Base-by-base conservation (phyloP, 2,888 invertebrate genomes). In the Perithous albicinctus region DNA sequence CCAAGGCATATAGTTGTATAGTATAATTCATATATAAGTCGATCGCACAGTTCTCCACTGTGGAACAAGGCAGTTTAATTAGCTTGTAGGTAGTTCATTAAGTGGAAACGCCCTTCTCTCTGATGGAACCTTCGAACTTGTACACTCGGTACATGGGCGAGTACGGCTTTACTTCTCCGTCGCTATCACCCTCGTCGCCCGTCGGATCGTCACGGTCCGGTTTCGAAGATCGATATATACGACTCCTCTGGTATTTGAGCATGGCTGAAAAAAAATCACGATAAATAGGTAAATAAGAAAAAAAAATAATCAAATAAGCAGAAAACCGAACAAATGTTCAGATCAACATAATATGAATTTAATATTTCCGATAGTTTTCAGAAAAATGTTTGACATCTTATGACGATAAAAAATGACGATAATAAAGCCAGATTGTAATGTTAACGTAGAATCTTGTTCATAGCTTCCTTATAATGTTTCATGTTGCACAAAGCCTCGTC, bases 81-180 rank as follows among this genome's bases (percentile, higher is more conserved):
- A 46, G 63, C 61, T 63, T 38, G 46, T 73, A 61, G 73, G 54
- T 26, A 59, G 63, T 74, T 78, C 29, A 59, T 78, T 59, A 32
- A 59, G 59, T 43, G 43, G 72, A 29, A 56, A 72, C 59, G 61
- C 59, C 51, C 70, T 70, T 73, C 46, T 75, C 70, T 75, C 75
- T 80, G n/a, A n/a, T n/a, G 10, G 78, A 73, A 2, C 84, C 79
- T 48, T 85, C 80, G 64, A 91, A 91, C 48, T 86, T 88, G 82
- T 91, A 90, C 41, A 91, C 89, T 32, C 90, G 90, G 76, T 91
- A 91, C 88, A 90, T 86, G 2, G 91, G 91, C 10, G 88, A 88
- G 66, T 88, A 91, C 1, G 88, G 85, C 20, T 86, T 82, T 32
- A 86, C 86, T 70, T 89, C 88, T 18, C 87, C 88, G 61, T 90